A percentile compares a stretch with the other conserved stretches of the same genome.
Evolutionary conservation across 2,888 invertebrate genomes (phyloP).

Genomic region (Tolmerus cingulatus): DNA sequence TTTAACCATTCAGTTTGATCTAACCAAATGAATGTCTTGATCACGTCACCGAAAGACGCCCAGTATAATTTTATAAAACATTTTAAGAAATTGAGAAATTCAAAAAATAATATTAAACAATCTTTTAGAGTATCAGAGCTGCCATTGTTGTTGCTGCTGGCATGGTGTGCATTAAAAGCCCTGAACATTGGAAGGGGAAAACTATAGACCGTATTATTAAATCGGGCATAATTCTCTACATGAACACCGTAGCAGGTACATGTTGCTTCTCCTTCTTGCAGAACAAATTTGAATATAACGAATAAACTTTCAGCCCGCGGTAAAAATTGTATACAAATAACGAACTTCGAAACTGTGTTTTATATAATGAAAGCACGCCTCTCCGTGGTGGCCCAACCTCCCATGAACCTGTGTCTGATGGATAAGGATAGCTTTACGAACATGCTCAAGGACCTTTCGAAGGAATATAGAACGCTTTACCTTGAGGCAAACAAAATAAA

Average conservation of each 20-base stretch:
- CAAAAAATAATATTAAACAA: not conserved
- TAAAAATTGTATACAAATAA: not conserved
- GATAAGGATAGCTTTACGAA: not conserved
- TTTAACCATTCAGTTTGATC: too few species aligned
- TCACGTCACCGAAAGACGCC: too few species aligned
- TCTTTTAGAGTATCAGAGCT: conserved; percentile 49
- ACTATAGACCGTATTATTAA: conserved; percentile 43
- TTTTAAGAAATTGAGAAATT: not conserved
- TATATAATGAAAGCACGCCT: not conserved
- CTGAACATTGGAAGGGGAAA: conserved; percentile 46
- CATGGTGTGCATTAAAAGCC: conserved; percentile 43
- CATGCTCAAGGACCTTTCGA: not conserved
- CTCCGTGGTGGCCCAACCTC: not conserved
- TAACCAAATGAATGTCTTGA: too few species aligned
- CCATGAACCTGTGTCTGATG: not conserved
- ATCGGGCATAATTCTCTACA: not conserved
- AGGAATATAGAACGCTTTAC: not conserved
- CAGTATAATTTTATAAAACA: not conserved
- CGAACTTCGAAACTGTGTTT: not conserved
- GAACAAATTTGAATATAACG: not conserved
- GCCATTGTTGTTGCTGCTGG: conserved; percentile 49
- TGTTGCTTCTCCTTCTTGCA: not conserved
- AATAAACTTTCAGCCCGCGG: not conserved
- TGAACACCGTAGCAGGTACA: not conserved
- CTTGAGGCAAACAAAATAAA: not conserved